Evolutionary conservation across 1,140 invertebrate species (phyloP).

Genomic region (fruit fly (Drosophila melanogaster)): Release_6_plus_ISO1_MT NT_033777.3:29402001-29402500

Average conservation of each 20-base stretch:
- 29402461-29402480: constrained; percentile 48
- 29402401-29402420: constrained; percentile 59
- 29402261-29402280: too few species aligned
- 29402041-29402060: constrained; percentile 64
- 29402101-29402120: constrained; percentile 53
- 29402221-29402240: too few species aligned
- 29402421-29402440: constrained; percentile 59
- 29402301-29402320: too few species aligned
- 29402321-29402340: too few species aligned
- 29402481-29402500: constrained; percentile 78
- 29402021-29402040: constrained; percentile 66
- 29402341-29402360: not conserved
- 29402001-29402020: constrained; percentile 51
- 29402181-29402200: not conserved
- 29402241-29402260: too few species aligned
- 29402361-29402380: not conserved
- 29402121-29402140: constrained; percentile 18
- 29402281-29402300: too few species aligned
- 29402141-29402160: constrained; percentile 13
- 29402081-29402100: constrained; percentile 78
- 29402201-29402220: too few species aligned
- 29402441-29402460: constrained; percentile 37
- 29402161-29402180: too few species aligned
- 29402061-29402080: constrained; percentile 54
- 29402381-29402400: constrained; percentile 48